Evolutionary conservation across 2,797 vertebrate genomes (phyloP).

Genomic region (Lithobates sylvaticus): DNA sequence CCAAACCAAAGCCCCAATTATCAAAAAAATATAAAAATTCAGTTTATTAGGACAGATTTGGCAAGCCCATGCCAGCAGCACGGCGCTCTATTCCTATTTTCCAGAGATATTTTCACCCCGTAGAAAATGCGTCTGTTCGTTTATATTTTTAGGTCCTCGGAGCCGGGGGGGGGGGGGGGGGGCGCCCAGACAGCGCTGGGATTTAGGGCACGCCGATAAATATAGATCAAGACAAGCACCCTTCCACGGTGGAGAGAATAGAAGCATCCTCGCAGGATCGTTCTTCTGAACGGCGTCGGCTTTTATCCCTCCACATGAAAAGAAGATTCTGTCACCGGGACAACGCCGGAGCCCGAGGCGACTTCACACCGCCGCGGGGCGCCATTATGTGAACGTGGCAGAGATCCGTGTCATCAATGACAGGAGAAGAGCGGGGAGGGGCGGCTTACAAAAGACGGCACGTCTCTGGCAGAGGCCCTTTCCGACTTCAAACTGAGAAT

Average conservation of each 20-base stretch:
- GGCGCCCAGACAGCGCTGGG: neutral
- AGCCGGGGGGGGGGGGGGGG: too few species aligned
- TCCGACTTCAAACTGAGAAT: neutral
- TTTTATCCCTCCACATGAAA: neutral
- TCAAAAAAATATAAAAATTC: too few species aligned
- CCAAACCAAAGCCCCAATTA: too few species aligned
- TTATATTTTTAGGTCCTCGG: neutral
- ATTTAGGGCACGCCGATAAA: neutral
- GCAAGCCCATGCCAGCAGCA: too few species aligned
- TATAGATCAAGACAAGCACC: neutral
- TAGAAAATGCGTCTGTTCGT: too few species aligned
- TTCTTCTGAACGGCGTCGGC: neutral
- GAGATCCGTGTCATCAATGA: neutral
- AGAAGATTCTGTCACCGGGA: neutral
- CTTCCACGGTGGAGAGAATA: neutral
- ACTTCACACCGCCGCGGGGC: neutral
- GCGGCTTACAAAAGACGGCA: neutral
- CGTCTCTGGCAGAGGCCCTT: neutral
- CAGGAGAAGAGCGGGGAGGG: neutral
- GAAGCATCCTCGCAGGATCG: neutral
- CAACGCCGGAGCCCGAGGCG: neutral
- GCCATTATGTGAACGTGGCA: neutral
- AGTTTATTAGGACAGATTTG: too few species aligned
- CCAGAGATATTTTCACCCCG: too few species aligned
- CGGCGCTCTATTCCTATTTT: too few species aligned